Conservation (phyloP, 2,797 vertebrate genomes). For the Columba guinea region DNA sequence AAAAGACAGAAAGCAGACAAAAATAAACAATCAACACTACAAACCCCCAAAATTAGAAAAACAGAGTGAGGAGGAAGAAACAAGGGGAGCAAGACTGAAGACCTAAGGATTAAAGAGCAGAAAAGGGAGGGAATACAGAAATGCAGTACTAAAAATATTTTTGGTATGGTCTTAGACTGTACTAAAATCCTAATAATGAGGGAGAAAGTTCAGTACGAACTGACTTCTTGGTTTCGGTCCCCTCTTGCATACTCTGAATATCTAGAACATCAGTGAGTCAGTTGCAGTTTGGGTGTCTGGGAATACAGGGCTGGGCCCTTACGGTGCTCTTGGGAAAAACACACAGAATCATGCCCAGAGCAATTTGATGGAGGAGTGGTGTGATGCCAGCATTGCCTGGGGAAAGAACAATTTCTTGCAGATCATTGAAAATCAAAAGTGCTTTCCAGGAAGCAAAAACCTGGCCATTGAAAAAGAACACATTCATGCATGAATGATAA, state of each 20-base stretch:
- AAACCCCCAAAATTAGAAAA: background rate
- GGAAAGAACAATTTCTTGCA: background rate
- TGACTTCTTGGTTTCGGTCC: background rate
- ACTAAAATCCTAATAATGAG: background rate
- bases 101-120: background rate
- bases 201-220: background rate
- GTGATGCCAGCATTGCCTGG: background rate
- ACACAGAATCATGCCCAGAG: background rate
- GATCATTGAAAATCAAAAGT: constrained; percentile 8
- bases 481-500: constrained; percentile 31
- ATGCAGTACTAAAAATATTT: background rate
- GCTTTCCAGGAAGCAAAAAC: constrained; percentile 38
- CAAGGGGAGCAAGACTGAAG: background rate
- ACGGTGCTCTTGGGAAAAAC: background rate
- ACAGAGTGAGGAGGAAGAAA: background rate
- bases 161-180: background rate
- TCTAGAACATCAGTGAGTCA: background rate
- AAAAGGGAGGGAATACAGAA: background rate
- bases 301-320: background rate
- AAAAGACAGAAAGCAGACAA: background rate
- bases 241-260: background rate
- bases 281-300: background rate
- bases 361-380: background rate
- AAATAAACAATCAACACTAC: background rate
- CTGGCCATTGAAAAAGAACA: background rate